Base-by-base conservation (phyloP, 2,797 vertebrate species). In the Alauda arvensis region DNA sequence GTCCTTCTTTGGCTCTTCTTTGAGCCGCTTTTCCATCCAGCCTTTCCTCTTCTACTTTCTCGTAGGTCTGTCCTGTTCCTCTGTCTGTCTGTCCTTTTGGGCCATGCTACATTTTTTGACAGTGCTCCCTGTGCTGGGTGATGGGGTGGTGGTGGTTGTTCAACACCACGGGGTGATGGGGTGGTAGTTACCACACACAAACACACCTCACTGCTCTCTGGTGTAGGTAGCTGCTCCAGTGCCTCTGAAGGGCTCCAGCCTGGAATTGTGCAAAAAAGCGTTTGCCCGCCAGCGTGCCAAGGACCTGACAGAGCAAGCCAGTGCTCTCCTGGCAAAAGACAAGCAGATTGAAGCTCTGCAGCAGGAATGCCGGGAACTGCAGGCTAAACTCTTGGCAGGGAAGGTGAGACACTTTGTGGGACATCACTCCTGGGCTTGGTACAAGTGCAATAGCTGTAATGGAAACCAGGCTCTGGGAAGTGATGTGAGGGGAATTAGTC, bases 301-400 rank as follows among this genome's bases (percentile, higher is more conserved):
- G 60, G 99, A 99, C 93, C 97, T 99, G 71, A 98, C 98, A 34
- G 98, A 98, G 78, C 99, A 99, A n/a, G 99, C 99, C 37, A 98
- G 98, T 67, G 97, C 97, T 11, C 98, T 99, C 80, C 97, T 99
- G 93, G 98, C 96, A 8, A 99, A 99, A 94, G 99, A 99, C 96
- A 99, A 99, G 93, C 98, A 99, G 97, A 99, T 99, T 5, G 98
- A 98, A 63, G 96, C 98, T 74, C 95, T 99, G 80, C 98, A 99
- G 94, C 96, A 97, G 86, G 98, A 99, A 88, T 99, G 98, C 93
- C 95, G 97, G 83, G 97, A 98, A 83, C 97, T 99, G 81, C 98
- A 99, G 91, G 97, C 97, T 51, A 97, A 96, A 51, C 96, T 98
- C 43, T 96, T 96, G 19, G 93, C 96, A 77, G 95, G 97, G 23